Conservation (phyloP, 2,113 vertebrate species). For the Prionailurus bengalensis region DNA sequence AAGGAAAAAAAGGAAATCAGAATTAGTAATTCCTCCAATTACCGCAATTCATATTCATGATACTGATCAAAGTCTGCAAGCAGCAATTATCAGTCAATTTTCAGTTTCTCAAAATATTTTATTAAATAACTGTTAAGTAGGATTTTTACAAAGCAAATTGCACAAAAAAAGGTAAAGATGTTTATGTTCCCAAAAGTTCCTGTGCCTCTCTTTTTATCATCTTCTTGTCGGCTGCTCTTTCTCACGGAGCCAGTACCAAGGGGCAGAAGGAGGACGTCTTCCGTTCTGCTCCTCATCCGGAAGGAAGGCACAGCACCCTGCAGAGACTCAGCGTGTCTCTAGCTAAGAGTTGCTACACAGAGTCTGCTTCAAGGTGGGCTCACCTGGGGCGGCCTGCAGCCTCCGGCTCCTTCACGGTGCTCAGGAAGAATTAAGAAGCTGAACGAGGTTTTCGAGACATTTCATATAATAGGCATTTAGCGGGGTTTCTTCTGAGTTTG, state of each 20-base stretch:
- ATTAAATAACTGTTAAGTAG: slow-evolving; percentile 84
- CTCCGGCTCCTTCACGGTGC: not conserved
- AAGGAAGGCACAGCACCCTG: not conserved
- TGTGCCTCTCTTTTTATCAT: not conserved
- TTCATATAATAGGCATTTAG: slow-evolving; percentile 91
- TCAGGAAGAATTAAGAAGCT: slow-evolving; percentile 89
- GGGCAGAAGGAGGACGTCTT: not conserved
- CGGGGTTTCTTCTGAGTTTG: slow-evolving; percentile 84
- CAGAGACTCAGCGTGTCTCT: slow-evolving; percentile 26
- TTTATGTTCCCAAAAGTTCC: not conserved
- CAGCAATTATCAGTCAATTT: slow-evolving; percentile 1
- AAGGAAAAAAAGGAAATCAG: not conserved
- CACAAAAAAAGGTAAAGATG: slow-evolving; percentile 65
- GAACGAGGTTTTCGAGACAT: slow-evolving; percentile 93
- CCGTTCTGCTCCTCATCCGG: not conserved
- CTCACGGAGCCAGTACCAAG: fast-evolving
- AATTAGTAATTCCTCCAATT: not conserved
- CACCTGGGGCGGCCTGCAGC: not conserved
- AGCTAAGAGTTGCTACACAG: not conserved
- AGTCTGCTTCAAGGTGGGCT: not conserved
- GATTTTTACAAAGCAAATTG: slow-evolving; percentile 66
- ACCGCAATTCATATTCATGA: not conserved
- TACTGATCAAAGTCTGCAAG: not conserved
- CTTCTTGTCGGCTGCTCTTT: not conserved
- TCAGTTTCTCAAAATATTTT: slow-evolving; percentile 68